phyloP scores from a whole-genome alignment of 2,888 invertebrate genomes.

The Andrena hattorfiana region DNA sequence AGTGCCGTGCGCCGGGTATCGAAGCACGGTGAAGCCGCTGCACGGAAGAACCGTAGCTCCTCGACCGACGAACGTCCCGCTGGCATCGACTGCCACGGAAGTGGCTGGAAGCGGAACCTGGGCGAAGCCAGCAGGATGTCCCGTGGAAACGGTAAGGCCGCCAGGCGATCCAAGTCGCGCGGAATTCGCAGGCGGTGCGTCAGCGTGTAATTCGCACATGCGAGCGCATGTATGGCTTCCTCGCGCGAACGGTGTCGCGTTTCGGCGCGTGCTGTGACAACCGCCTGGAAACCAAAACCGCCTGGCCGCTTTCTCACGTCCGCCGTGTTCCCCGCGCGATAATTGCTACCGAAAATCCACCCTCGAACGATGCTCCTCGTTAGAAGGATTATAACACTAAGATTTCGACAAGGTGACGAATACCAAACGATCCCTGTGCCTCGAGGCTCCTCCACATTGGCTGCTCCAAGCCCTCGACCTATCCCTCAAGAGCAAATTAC shows the following conservation, averaged over 20 bases:
- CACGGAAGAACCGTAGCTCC: no score
- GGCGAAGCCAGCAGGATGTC: constrained; percentile 61
- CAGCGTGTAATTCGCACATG: constrained; percentile 31
- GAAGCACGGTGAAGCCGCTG: no score
- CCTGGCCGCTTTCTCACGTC: constrained; percentile 29
- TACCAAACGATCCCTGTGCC: no score
- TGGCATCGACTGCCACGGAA: not conserved
- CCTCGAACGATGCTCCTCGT: no score
- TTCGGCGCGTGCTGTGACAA: constrained; percentile 83
- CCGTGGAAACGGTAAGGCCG: constrained; percentile 43
- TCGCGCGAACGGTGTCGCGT: constrained; percentile 76
- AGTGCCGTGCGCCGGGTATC: no score
- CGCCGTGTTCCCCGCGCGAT: not conserved
- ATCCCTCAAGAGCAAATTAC: no score
- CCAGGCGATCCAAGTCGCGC: constrained; percentile 46
- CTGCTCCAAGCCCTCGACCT: no score
- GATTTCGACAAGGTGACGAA: no score
- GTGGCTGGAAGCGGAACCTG: constrained; percentile 16
- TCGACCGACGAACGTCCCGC: no score
- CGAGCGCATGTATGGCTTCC: constrained; percentile 74
- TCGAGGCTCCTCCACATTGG: no score
- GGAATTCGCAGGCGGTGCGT: constrained; percentile 44
- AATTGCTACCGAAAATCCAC: not conserved
- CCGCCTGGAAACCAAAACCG: constrained; percentile 76
- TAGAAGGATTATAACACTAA: no score